Base-by-base conservation (phyloP, 1,140 invertebrate species). In the Cotesia vestalis region DNA sequence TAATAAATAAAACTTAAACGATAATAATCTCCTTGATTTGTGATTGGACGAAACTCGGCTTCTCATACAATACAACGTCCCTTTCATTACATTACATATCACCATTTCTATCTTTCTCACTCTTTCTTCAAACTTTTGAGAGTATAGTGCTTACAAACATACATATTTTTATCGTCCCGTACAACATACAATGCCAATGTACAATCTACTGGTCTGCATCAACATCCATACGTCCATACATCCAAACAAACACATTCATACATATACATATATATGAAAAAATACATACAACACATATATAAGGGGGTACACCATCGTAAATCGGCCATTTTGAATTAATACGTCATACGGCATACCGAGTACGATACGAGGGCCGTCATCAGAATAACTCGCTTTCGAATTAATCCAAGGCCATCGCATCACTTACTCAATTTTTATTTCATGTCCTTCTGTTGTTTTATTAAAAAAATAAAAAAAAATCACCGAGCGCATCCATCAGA, bases 281-380 rank as follows among this genome's bases (percentile, higher is more conserved):
- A 27, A 40, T 40, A 40, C 2, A 40, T 40, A 46, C 51, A 57
- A 40, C 11, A 46, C 51, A 57, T 34, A 63, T n/a, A 63, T 14
- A 27, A 40, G 52, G 69, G 62, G 52, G 51, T 35, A 46, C 52
- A 40, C 27, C 38, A 71, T 27, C 3, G 27, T 27, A 27, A 27
- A 27, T 64, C 69, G 69, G 69, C 80, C 80, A 81, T 81, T 77
- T 81, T 81, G 80, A 81, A 81, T 80, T 78, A 78, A 78, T 79
- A 79, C 72, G 61, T 74, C 69, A 74, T 61, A 57, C 46, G 34
- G 59, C 51, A 60, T 61, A 35, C 51, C 51, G 52, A 53, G 38
- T 20, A 62, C 14, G 35, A 17, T 46, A 46, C 40, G 53, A 55
- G 53, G 53, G 12, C 53, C 53, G 53, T 55, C 53, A 55, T 55